Percentiles rank a stretch among this genome's conserved stretches.
These are phyloP conservation scores for Planococcus citri DNA, from an alignment of 1,140 invertebrate species.

Conservation along the genomic window DNA sequence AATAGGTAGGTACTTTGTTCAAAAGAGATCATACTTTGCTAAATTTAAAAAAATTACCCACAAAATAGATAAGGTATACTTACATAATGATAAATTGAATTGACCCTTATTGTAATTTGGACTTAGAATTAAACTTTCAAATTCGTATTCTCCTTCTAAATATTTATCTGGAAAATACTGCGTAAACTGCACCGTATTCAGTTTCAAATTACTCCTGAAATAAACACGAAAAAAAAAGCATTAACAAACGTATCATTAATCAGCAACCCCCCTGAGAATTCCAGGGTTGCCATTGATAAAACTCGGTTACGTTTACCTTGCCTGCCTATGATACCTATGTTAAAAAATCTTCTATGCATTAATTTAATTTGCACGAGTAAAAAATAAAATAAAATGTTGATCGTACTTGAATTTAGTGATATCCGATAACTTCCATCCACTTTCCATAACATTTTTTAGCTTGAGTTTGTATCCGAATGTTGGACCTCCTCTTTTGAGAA, in stretches of 20 bases:
- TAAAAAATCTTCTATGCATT: no score
- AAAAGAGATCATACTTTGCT: no score
- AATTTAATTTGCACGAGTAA: no score
- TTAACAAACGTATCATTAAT: not conserved
- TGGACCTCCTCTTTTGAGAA: constrained; percentile 44
- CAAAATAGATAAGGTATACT: constrained; percentile 34
- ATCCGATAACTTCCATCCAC: constrained; percentile 59
- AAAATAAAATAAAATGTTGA: not conserved
- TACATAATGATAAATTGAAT: constrained; percentile 60
- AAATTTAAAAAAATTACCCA: no score
- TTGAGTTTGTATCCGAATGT: constrained; percentile 53
- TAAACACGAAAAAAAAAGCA: not conserved
- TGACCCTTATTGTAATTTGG: constrained; percentile 44
- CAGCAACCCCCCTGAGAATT: not conserved
- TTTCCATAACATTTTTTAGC: constrained; percentile 57
- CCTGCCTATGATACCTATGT: not conserved
- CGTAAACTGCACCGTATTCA: constrained; percentile 50
- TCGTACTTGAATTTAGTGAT: constrained; percentile 50
- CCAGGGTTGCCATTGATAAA: not conserved
- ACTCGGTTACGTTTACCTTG: not conserved
- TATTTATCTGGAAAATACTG: constrained; percentile 70
- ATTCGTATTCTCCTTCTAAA: constrained; percentile 52
- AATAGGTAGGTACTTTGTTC: no score
- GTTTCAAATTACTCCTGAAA: constrained; percentile 47
- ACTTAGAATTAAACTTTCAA: constrained; percentile 47